phyloP scores from a whole-genome alignment of 2,113 vertebrate genomes.

The Scolopax mira region DNA sequence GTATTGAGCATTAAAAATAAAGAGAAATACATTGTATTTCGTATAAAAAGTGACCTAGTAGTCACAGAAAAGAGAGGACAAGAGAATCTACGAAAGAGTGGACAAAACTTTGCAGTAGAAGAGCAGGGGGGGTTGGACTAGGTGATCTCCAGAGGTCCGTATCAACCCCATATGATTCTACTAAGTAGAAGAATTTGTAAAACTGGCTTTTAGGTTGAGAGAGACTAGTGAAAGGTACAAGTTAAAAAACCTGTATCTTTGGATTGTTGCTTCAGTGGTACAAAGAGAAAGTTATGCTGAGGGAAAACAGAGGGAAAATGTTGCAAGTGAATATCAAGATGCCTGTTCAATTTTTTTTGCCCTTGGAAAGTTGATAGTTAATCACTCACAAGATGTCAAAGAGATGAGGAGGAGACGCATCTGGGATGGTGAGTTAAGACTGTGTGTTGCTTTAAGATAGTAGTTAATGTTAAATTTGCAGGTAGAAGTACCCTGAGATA shows the following conservation, averaged over 20 bases:
- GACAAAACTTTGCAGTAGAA: background rate
- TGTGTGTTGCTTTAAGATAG: background rate
- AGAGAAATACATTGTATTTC: background rate
- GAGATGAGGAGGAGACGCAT: accelerated
- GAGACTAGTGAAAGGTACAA: background rate
- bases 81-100: too few species aligned
- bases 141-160: too few species aligned
- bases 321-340: background rate
- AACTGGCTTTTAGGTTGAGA: background rate
- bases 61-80: background rate
- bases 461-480: background rate
- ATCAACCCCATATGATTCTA: too few species aligned
- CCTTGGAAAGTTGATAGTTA: background rate
- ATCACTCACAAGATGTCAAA: background rate
- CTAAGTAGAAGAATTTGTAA: background rate
- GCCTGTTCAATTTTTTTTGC: background rate
- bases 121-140: too few species aligned
- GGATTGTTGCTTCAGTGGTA: background rate
- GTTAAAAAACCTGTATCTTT: background rate
- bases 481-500: background rate
- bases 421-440: background rate
- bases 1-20: background rate
- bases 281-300: background rate
- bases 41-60: background rate
- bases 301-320: background rate